Base-by-base conservation (phyloP, 1,140 invertebrate species). In the Bombus fervidus region DNA sequence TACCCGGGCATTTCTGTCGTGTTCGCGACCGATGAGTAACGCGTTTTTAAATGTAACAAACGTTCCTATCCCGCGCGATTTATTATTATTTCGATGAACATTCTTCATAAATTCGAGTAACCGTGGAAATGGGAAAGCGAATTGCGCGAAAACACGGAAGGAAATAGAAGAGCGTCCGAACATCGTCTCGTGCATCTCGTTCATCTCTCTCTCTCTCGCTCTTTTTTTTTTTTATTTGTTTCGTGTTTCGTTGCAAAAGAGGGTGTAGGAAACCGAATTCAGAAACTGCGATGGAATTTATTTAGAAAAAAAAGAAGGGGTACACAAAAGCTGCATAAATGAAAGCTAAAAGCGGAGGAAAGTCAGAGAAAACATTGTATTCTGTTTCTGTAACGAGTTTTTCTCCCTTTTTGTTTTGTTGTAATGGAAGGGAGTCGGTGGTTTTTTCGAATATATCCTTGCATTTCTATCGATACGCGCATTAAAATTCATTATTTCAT, bases 21-120 rank as follows among this genome's bases (percentile, higher is more conserved):
- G 81, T 39, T 12, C 41, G 34, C 28, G 43, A 25, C 43, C n/a
- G 80, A 76, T 76, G 81, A 83, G 34, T 41, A 75, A 81, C 78
- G 53, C 31, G 72, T 66, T 83, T 83, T 76, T 83, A 83, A 83
- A 75, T 34, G 71, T 74, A 64, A 82, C 81, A 47, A 72, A 74
- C 71, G 41, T 15, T 34, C 22, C 13, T 10, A 25, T 47, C 31
- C 34, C 15, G 41, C 41, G 43, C 41, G 59, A 83, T 83, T 83
- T 71, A 76, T 83, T 76, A 76, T 83, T 83, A 83, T 83, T 76
- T 83, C 81, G 62, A 76, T 64, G 72, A 83, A 76, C 81, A 59
- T 83, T 31, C 72, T 53, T 66, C 72, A 53, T 76, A 83, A 76
- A 83, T 83, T 83, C 62, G 41, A 37, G 81, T 37, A 10, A 75